Evolutionary conservation across 1,140 invertebrate genomes (phyloP).

Genomic region (Nixonia krombeini): DNA sequence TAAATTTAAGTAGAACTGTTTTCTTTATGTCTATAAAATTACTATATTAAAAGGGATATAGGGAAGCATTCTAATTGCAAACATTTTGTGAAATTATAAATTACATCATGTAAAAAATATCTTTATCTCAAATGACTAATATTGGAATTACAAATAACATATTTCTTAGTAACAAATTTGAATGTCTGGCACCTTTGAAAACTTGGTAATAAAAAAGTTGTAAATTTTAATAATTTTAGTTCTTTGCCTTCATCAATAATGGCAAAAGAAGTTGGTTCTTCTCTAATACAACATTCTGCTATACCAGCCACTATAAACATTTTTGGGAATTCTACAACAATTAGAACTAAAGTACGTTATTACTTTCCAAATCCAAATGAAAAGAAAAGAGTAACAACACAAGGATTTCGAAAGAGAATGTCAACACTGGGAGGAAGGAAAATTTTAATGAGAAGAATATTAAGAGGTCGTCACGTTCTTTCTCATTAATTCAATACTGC

Average conservation of each 20-base stretch:
- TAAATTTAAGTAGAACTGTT: too few species aligned
- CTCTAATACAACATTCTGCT: not conserved
- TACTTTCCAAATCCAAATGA: slow-evolving; percentile 83
- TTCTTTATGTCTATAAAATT: too few species aligned
- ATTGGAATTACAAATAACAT: too few species aligned
- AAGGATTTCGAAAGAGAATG: slow-evolving; percentile 80
- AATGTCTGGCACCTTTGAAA: too few species aligned
- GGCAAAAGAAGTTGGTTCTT: slow-evolving; percentile 20
- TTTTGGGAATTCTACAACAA: slow-evolving; percentile 50
- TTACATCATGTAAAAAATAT: too few species aligned
- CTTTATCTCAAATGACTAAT: too few species aligned
- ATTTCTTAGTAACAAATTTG: too few species aligned
- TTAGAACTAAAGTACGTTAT: slow-evolving; percentile 73
- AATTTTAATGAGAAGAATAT: slow-evolving; percentile 81
- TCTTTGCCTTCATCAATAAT: slow-evolving; percentile 1
- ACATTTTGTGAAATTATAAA: too few species aligned
- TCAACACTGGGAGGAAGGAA: slow-evolving; percentile 77
- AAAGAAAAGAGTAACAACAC: slow-evolving; percentile 77
- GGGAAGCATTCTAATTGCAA: too few species aligned
- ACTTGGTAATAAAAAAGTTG: too few species aligned
- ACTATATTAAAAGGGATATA: too few species aligned
- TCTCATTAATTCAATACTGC: slow-evolving; percentile 73
- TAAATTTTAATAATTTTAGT: slow-evolving; percentile 10
- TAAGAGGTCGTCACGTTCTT: slow-evolving; percentile 80
- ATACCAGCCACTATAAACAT: slow-evolving; percentile 15